Evolutionary conservation across 2,797 vertebrate species (phyloP).

Genomic region (Alectoris magna): DNA sequence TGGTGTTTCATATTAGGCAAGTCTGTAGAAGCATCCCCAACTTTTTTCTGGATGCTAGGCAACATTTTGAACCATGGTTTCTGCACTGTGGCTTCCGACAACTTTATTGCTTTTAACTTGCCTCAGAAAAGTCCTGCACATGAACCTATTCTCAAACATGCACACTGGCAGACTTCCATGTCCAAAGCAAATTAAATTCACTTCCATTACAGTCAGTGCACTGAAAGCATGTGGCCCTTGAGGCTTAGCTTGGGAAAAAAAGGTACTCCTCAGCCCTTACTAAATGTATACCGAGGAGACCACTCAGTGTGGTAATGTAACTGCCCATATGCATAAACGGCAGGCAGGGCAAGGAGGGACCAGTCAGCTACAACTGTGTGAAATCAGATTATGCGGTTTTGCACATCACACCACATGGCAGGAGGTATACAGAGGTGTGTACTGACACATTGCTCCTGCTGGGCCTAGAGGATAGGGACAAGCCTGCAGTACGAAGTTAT

Average conservation of each 20-base stretch:
- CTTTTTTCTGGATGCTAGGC: background rate
- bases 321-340: background rate
- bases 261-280: background rate
- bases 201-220: background rate
- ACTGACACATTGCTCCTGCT: background rate
- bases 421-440: too few relatives aligned
- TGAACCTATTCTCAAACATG: background rate
- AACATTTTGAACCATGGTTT: background rate
- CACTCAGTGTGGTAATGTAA: rapidly evolving
- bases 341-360: background rate
- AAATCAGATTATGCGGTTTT: background rate
- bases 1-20: background rate
- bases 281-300: background rate
- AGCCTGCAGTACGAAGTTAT: background rate
- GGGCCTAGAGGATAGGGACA: background rate
- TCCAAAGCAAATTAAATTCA: background rate
- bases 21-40: background rate
- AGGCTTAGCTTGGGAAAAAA: background rate
- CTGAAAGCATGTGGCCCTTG: background rate
- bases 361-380: background rate
- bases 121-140: background rate
- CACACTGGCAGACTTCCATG: background rate
- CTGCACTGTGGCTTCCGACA: background rate
- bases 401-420: background rate
- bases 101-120: background rate